Conservation (phyloP, 1,140 invertebrate genomes). For the Eulimnadia texana region DNA sequence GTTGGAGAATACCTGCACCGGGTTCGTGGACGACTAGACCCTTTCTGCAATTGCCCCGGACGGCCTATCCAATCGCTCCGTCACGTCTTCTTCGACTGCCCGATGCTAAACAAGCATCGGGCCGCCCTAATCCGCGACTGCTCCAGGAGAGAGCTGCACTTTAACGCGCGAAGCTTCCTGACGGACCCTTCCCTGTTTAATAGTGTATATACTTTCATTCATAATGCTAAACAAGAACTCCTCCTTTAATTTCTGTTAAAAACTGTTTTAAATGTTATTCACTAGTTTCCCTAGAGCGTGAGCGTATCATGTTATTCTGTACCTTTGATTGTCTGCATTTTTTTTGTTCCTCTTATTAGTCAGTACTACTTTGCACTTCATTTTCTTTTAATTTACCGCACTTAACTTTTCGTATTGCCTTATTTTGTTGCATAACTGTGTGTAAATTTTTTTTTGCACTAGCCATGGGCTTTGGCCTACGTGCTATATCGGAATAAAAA, state of each 20-base stretch:
- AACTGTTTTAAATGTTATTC: not conserved
- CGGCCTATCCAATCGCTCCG: not conserved
- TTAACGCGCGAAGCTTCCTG: not conserved
- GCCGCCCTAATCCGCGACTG: not conserved
- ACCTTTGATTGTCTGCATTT: too few relatives aligned
- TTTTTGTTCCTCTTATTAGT: too few relatives aligned
- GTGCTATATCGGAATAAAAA: not conserved
- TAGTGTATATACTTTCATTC: not conserved
- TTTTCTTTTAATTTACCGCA: not conserved
- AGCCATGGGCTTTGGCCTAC: not conserved
- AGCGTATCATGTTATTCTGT: too few relatives aligned
- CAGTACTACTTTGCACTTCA: too few relatives aligned
- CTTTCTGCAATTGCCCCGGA: not conserved
- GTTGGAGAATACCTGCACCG: not conserved
- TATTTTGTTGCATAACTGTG: not conserved
- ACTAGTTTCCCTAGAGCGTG: not conserved
- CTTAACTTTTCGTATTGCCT: not conserved
- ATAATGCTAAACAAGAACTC: not conserved
- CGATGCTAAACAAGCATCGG: not conserved
- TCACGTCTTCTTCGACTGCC: not conserved
- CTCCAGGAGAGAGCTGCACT: not conserved
- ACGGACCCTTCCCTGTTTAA: not conserved
- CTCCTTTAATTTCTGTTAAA: not conserved
- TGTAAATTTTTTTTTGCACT: not conserved
- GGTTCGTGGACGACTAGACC: not conserved